A percentile compares a stretch with the other conserved stretches of the same genome.
Conservation (phyloP, 2,888 invertebrate genomes). For the Nomada hirtipes region DNA sequence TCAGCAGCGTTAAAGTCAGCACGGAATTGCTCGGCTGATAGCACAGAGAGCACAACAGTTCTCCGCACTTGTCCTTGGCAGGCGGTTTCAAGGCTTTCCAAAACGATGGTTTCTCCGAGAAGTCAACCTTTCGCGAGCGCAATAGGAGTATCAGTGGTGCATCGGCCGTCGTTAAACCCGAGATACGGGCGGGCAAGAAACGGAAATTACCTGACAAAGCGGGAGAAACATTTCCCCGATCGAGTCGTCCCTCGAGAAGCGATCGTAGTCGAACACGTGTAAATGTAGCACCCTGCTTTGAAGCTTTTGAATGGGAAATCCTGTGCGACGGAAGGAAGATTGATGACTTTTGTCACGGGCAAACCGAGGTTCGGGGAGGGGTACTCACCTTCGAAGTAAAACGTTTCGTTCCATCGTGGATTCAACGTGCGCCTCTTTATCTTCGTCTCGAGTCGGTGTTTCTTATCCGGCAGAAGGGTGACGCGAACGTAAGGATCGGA, state of each 20-base stretch:
- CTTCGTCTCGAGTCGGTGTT: constrained; percentile 96
- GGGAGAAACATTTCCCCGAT: constrained; percentile 97
- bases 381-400: constrained; percentile 93
- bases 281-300: constrained; percentile 96
- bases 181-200: background rate
- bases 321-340: constrained; percentile 75
- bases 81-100: constrained; percentile 97
- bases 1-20: constrained; percentile 94
- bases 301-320: constrained; percentile 96
- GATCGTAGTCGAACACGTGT: constrained; percentile 97
- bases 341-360: background rate
- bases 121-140: constrained; percentile 89
- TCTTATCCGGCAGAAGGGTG: constrained; percentile 95
- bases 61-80: constrained; percentile 96
- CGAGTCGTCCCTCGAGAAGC: constrained; percentile 96
- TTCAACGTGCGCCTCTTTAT: constrained; percentile 95
- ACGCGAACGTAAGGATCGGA: constrained; percentile 97
- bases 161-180: background rate
- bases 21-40: constrained; percentile 98
- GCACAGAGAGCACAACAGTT: constrained; percentile 95
- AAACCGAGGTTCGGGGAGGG: no score
- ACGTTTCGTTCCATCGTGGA: constrained; percentile 97
- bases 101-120: constrained; percentile 96
- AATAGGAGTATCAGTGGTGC: background rate
- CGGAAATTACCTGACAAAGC: constrained; percentile 90